Evolutionary conservation across 2,888 invertebrate genomes (phyloP), one percentile per base, ranked within the genome.

Genomic region (Caradrina kadenii): DNA sequence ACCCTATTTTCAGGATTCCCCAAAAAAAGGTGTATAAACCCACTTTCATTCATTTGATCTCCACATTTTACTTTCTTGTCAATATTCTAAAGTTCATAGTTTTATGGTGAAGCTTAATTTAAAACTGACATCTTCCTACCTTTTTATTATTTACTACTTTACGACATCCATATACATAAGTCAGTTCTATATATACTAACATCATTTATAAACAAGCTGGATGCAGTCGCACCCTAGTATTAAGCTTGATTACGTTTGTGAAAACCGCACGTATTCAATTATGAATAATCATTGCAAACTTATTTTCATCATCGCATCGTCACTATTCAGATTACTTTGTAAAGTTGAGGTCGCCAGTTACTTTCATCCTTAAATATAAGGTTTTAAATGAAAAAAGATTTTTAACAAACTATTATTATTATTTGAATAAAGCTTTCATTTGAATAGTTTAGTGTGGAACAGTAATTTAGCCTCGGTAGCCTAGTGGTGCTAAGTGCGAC

Each of bases 231-330:
- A 50, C 42, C 62, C 63, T 63, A 60, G 63, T 60, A 50, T 62
- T 58, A 52, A 22, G 31, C 17, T 50, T 61, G 56, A 70, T 76
- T 80, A 66, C 52, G 68, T 79, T 82, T 82, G 69, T 80, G 68
- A 76, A 80, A 69, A 61, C 53, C 65, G 52, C 49, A 60, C 76
- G 63, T 52, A 68, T 49, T 69, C 66, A 73, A 65, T 76, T 71
- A 69, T 55, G 59, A 66, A 73, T 81, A 69, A 67, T 70, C 58
- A 79, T 69, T 66, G 53, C 63, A 61, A 76, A 66, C 69, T 66
- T 53, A 66, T 82, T 78, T 74, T 81, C 70, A 62, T 52, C 67
- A 65, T 45, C 2, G 50, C 55, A 39, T 26, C 53, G 54, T 53
- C 49, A 71, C 59, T 69, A 64, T 59, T 58, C 49, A 22, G 31